phyloP scores from a whole-genome alignment of 1,140 invertebrate species.

The Akabosia matsudoensis region DNA sequence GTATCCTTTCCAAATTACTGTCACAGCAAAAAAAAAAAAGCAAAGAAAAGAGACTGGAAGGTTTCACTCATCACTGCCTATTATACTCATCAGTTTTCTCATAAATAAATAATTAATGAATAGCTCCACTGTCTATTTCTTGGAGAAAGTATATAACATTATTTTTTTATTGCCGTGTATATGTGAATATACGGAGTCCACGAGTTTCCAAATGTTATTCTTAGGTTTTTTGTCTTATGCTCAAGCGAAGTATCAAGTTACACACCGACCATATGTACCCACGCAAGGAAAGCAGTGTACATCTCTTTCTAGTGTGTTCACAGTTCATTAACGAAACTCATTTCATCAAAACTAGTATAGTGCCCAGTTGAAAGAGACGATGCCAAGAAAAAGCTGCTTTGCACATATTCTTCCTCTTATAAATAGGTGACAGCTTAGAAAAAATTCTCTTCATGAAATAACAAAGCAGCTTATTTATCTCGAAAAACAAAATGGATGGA shows the following conservation, averaged over 20 bases:
- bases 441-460: background rate
- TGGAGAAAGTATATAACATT: too few species aligned
- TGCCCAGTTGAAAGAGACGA: background rate
- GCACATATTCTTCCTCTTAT: too few species aligned
- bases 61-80: too few species aligned
- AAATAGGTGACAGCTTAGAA: background rate
- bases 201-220: too few species aligned
- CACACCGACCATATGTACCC: constrained; percentile 1
- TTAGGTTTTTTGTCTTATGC: background rate
- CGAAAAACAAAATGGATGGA: background rate
- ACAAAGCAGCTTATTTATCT: background rate
- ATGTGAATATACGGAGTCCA: too few species aligned
- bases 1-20: too few species aligned
- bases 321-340: constrained; percentile 4
- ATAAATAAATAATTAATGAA: background rate
- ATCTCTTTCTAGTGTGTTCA: background rate
- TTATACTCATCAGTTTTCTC: too few species aligned
- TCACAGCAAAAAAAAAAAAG: too few species aligned
- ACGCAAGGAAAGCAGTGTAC: background rate
- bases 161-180: too few species aligned
- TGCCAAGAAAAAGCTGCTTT: background rate
- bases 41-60: too few species aligned
- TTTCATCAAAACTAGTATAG: background rate
- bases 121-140: too few species aligned
- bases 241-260: background rate